Conservation (phyloP, 2,113 vertebrate species). For the Ctenodactylus gundi region DNA sequence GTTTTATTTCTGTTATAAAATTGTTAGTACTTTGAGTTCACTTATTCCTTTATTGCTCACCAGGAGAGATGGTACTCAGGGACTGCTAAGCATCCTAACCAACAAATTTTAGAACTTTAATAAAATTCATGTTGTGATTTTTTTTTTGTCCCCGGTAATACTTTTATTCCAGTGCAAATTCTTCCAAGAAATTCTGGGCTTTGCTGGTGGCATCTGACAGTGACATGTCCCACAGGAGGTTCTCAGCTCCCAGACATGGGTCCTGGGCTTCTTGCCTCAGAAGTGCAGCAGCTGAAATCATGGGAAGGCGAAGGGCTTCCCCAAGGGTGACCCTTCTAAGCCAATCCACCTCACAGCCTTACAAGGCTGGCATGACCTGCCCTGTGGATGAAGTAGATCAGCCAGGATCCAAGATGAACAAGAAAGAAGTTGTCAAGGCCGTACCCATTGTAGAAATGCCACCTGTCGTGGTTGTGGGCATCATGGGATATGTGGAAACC, state of each 20-base stretch:
- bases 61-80: too few species aligned
- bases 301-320: not conserved
- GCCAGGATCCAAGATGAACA: not conserved
- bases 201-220: not conserved
- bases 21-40: not conserved
- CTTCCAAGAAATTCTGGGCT: too few species aligned
- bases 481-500: not conserved
- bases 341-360: not conserved
- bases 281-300: not conserved
- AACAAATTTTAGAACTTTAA: not conserved
- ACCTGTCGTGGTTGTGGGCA: not conserved
- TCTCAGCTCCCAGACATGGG: not conserved
- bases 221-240: not conserved
- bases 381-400: too few species aligned
- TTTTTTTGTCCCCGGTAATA: not conserved
- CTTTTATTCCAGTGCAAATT: not conserved
- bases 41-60: not conserved
- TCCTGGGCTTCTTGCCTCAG: not conserved
- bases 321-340: not conserved
- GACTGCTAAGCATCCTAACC: not conserved
- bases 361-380: not conserved
- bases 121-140: not conserved
- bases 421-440: not conserved
- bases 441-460: too few species aligned
- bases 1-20: not conserved